Percentiles rank a stretch among this genome's conserved stretches.
These are phyloP conservation scores for Microplitis deprimator DNA, from an alignment of 2,888 invertebrate genomes.

Conservation along the genomic window DNA sequence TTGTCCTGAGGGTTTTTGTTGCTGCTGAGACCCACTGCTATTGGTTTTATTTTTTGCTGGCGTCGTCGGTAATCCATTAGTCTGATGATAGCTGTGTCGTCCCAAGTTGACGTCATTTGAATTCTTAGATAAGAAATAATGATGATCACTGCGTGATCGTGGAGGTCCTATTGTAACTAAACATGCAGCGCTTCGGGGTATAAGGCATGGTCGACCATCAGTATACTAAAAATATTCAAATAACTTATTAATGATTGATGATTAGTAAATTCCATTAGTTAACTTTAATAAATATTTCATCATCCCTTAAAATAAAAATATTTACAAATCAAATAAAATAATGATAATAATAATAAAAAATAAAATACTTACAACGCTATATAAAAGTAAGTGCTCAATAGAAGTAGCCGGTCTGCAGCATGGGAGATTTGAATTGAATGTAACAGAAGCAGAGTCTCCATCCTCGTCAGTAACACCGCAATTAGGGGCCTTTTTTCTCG, in stretches of 20 bases:
- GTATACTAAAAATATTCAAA: slow-evolving; percentile 58
- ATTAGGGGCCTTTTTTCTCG: slow-evolving; percentile 84
- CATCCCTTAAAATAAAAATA: no score
- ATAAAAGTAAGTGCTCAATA: slow-evolving; percentile 78
- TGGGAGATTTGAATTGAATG: slow-evolving; percentile 67
- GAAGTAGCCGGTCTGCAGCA: slow-evolving; percentile 86
- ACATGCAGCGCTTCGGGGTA: slow-evolving; percentile 79
- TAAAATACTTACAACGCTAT: slow-evolving; percentile 65
- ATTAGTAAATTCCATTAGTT: no score
- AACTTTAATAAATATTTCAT: neutral
- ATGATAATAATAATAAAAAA: neutral
- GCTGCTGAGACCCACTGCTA: slow-evolving; percentile 11
- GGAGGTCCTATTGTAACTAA: slow-evolving; percentile 81
- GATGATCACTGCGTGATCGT: slow-evolving; percentile 78
- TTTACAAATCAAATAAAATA: no score
- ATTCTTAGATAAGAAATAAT: slow-evolving; percentile 79
- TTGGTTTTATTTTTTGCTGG: slow-evolving; percentile 42
- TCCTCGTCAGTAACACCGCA: slow-evolving; percentile 68
- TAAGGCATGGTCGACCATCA: slow-evolving; percentile 67
- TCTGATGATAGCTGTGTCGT: slow-evolving; percentile 70
- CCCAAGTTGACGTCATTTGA: slow-evolving; percentile 69
- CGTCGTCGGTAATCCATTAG: slow-evolving; percentile 63
- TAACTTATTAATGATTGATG: no score
- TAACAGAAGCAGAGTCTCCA: slow-evolving; percentile 64
- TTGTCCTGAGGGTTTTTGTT: slow-evolving; percentile 41